Percentiles rank a stretch among this genome's conserved stretches.
Conservation (phyloP, 2,888 invertebrate species). For the Ichneumoninae sp. region DNA sequence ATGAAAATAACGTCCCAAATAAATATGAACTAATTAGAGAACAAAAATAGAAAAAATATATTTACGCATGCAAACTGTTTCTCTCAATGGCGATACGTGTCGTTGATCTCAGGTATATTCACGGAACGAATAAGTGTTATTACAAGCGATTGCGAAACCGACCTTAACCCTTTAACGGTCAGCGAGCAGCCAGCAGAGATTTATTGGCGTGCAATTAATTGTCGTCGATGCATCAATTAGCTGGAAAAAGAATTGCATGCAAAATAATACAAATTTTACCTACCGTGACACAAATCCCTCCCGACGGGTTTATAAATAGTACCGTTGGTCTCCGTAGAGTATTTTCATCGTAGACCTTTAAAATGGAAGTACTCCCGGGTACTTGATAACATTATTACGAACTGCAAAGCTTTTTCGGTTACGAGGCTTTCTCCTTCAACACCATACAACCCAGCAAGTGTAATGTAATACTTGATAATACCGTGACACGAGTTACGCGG, state of each 20-base stretch:
- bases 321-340: too few species aligned
- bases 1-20: neutral
- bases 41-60: too few species aligned
- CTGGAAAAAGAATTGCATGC: neutral
- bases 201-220: neutral
- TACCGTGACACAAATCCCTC: neutral
- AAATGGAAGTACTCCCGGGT: neutral
- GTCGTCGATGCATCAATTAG: neutral
- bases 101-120: neutral
- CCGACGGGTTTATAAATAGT: neutral
- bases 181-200: neutral
- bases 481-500: neutral
- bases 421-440: neutral
- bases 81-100: neutral
- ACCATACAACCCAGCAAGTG: neutral
- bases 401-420: neutral
- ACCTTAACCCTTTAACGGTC: neutral
- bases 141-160: neutral
- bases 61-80: too few species aligned
- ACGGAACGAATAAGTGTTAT: neutral
- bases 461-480: conserved; percentile 11
- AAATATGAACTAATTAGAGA: neutral
- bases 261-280: neutral
- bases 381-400: neutral
- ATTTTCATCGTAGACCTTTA: neutral